Evolutionary conservation across 1,140 invertebrate genomes (phyloP), one percentile per base, ranked within the genome.

Genomic region (Chymomyza costata): DNA sequence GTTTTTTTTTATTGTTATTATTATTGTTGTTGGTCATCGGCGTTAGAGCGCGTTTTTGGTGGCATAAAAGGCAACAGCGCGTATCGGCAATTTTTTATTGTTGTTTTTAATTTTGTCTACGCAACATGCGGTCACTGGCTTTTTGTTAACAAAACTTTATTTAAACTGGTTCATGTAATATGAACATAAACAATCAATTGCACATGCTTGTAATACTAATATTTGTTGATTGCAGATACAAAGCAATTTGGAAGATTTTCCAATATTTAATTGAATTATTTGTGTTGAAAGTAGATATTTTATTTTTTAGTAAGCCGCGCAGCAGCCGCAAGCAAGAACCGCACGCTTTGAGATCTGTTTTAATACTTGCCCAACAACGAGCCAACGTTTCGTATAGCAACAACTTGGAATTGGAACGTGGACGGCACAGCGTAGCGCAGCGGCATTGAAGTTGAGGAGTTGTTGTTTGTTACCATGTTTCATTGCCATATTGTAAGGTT

Each of bases 21-120:
- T 18, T 56, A 14, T 37, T 44, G 37, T 25, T 41, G 52, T n/a
- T 50, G 19, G 49, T 49, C 25, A 53, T 40, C 48, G 58, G 52
- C 55, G 58, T 66, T 67, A 54, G 5, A 47, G 53, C 39, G 60
- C 60, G 60, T 57, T 44, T 60, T 45, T 74, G 3, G 70, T 65
- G 70, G 70, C 70, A 76, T 73, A 67, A 71, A 65, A 80, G 67
- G 73, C 73, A 80, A 38, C 73, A 71, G 73, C 65, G 73, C 73
- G 73, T 80, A 80, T 80, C 73, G 61, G 43, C 66, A 25, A 51
- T 53, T 47, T 46, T 25, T 34, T 35, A 35, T 16, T 34, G 21
- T 10, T 62, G 61, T 71, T 32, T 32, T 48, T 30, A 46, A 18
- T 55, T 49, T 50, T 28, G 3, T 14, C 31, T 38, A 30, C 49